Evolutionary conservation across 2,797 vertebrate genomes (phyloP).

Genomic region (Craterocephalus amniculus): DNA sequence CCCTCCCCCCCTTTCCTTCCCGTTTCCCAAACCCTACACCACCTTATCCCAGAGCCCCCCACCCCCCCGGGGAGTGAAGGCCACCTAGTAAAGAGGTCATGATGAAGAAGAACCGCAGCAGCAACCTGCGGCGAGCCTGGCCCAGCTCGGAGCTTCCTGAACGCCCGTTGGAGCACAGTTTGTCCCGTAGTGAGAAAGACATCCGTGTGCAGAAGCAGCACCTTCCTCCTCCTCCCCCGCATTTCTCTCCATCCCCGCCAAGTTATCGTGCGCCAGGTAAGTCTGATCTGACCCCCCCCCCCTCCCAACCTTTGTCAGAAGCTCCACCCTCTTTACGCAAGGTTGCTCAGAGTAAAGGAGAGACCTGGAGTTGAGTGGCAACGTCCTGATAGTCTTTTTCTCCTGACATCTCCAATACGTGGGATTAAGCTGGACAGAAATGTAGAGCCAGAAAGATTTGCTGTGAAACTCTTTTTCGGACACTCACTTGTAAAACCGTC

Average conservation of each 20-base stretch:
- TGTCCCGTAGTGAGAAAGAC: constrained; percentile 98
- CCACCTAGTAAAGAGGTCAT: constrained; percentile 72
- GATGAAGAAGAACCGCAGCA: constrained; percentile 99
- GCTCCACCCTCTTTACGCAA: constrained; percentile 58
- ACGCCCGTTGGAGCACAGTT: constrained; percentile 82
- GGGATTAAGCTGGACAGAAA: background rate
- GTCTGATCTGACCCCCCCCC: constrained; percentile 49
- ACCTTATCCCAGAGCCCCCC: constrained; percentile 57
- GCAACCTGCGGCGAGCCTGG: constrained; percentile 95
- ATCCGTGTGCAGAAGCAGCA: constrained; percentile 93
- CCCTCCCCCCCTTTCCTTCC: constrained; percentile 12
- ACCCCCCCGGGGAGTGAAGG: constrained; percentile 63
- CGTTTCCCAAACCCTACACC: background rate
- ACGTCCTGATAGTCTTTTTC: constrained; percentile 6
- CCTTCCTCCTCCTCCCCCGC: constrained; percentile 81
- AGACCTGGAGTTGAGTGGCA: constrained; percentile 19
- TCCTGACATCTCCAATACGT: background rate
- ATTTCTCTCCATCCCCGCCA: constrained; percentile 80
- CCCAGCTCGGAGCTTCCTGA: constrained; percentile 95
- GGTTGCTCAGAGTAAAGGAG: constrained; percentile 31
- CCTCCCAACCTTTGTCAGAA: constrained; percentile 38
- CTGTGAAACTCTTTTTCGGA: background rate
- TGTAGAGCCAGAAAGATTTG: background rate
- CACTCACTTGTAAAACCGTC: background rate
- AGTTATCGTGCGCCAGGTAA: constrained; percentile 80